Base-by-base conservation (phyloP, 2,797 vertebrate species). In the Allobates femoralis region DNA sequence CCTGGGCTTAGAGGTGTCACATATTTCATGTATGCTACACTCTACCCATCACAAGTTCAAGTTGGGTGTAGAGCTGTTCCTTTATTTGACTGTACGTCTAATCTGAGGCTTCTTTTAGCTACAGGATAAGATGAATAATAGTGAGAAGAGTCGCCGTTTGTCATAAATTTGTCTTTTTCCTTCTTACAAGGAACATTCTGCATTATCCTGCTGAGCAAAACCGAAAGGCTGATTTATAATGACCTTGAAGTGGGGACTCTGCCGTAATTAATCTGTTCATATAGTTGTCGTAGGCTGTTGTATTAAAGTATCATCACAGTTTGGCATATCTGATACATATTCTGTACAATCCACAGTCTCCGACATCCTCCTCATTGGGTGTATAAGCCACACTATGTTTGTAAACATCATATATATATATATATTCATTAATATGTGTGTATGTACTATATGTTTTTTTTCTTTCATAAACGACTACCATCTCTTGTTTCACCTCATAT, bases 1-100 rank as follows among this genome's bases (percentile, higher is more conserved):
- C 67, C 78, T 83, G 79, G 88, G 84, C 90, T 77, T 58, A 88
- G 86, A 79, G 87, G 60, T 82, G 51, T 87, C 89, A 86, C 32
- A 90, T 55, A 89, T 86, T 87, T 89, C 23, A 55, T 71, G 51
- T 41, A 67, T 64, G 79, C 50, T 58, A 12, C 66, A 46, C 51
- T 34, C 21, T 16, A 55, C 51, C 21, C 30, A 34, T 82, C 66
- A 1, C 16, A 56, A 74, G 81, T 73, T 62, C 81, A 83, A 74
- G 81, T 74, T 26, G 14, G 41, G 23, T n/a, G 21, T 50, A 41
- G 50, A 50, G 21, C 75, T 56, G 15, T 55, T 56, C 56, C 56
- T 11, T 32, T 30, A 26, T 21, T 55, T 21, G 26, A 18, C 41
- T 55, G 23, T 77, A 56, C 32, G 30, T 77, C 30, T 77, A 56